Percentiles rank a stretch among this genome's conserved stretches.
These are phyloP conservation scores for Harpagoxenus sublaevis DNA, from an alignment of 2,888 invertebrate genomes.

Conservation along the genomic window DNA sequence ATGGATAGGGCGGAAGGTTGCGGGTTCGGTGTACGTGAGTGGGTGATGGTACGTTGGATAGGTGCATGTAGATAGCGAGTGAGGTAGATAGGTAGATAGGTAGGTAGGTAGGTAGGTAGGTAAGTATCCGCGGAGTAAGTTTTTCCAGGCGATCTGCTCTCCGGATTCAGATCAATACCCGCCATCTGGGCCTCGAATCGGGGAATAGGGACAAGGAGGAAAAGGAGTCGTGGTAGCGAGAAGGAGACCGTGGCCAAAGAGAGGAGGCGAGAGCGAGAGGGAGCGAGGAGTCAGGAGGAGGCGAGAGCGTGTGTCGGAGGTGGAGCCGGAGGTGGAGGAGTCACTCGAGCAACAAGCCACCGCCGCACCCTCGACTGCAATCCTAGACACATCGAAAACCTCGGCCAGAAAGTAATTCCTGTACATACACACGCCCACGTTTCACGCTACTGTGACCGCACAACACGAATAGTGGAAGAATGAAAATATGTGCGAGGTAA, in stretches of 20 bases:
- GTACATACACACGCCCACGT: slow-evolving; percentile 69
- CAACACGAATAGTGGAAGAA: slow-evolving; percentile 36
- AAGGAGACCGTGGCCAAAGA: slow-evolving; percentile 38
- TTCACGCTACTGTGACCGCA: slow-evolving; percentile 67
- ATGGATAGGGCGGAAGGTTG: slow-evolving; percentile 65
- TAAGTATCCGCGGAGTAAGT: slow-evolving; percentile 81
- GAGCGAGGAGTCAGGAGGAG: slow-evolving; percentile 71
- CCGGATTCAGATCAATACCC: slow-evolving; percentile 85
- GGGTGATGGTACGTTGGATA: slow-evolving; percentile 69
- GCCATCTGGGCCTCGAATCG: slow-evolving; percentile 82
- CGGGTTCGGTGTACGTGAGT: slow-evolving; percentile 69
- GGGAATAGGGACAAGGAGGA: slow-evolving; percentile 73
- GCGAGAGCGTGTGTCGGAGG: slow-evolving; percentile 48
- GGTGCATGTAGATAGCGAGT: slow-evolving; percentile 62
- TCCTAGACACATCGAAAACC: slow-evolving; percentile 76
- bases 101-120: slow-evolving; percentile 70
- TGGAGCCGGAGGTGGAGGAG: slow-evolving; percentile 75
- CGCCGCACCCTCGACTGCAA: slow-evolving; percentile 79
- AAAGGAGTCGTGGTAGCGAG: slow-evolving; percentile 66
- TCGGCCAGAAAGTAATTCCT: slow-evolving; percentile 73
- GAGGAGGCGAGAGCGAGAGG: slow-evolving; percentile 10
- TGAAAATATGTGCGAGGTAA: slow-evolving; percentile 35
- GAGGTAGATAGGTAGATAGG: slow-evolving; percentile 52
- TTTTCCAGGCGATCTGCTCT: slow-evolving; percentile 84
- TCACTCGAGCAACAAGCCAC: slow-evolving; percentile 84